Evolutionary conservation across 2,113 vertebrate genomes (phyloP), one percentile per base, ranked within the genome.

Genomic region (Rhea pennata): DNA sequence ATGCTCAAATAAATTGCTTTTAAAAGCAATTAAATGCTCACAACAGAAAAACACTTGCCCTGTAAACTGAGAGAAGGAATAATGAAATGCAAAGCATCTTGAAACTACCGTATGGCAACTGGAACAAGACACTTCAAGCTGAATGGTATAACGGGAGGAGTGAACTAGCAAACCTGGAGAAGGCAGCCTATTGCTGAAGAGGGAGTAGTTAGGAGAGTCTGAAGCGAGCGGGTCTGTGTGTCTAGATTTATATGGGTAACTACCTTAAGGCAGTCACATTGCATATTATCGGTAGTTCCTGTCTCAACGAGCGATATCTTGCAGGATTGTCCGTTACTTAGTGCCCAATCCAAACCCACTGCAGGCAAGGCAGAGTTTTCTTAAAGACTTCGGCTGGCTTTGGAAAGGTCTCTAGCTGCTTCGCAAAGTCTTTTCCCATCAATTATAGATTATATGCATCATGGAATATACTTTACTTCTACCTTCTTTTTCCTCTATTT

Each of bases 11-110:
- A 95, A 96, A 93, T 85, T 0, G 1, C 8, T 24, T 95, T 91
- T 83, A 79, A 94, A 95, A 94, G 42, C 71, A 95, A 94, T 94
- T 92, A 87, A 94, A 79, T 66, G 58, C 15, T 75, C 16, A 61
- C 84, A 90, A 86, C 95, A 92, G 39, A 79, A 94, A 94, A 94
- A 69, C n/a, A 64, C 29, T 95, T 80, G 36, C 54, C 69, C 61
- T 58, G 42, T 58, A 91, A 88, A 88, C 50, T 15, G 56, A 54
- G 42, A 53, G 40, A 87, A 75, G 2, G 9, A 2, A 4, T 22
- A 77, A 94, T 46, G 44, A 90, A 80, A 91, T 36, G 46, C 53
- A 93, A 87, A 87, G 88, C 46, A 12, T 83, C 39, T 88, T 40
- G 15, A 87, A 95, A 65, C 61, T 79, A 65, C 50, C 36, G 33